Evolutionary conservation across 2,888 invertebrate species (phyloP).

Genomic region (Sturmia bella): DNA sequence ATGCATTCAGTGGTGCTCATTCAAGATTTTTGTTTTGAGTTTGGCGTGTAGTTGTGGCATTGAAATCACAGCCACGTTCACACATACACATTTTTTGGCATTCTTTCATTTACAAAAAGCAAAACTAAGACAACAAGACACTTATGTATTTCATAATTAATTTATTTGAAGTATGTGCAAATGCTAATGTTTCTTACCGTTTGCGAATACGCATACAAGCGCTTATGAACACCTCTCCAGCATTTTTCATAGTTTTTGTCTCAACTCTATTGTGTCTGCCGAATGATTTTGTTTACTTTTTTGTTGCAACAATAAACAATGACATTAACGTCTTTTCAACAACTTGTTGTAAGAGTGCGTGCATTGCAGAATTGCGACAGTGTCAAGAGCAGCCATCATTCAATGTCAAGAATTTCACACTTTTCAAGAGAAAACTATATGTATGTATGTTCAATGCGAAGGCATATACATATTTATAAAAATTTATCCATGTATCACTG

Average conservation of each 20-base stretch:
- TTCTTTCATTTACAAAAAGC: not conserved
- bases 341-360: not conserved
- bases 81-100: not conserved
- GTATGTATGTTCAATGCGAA: too few species aligned
- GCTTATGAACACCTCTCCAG: not conserved
- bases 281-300: constrained; percentile 28
- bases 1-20: not conserved
- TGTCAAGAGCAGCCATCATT: constrained; percentile 52
- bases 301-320: constrained; percentile 47
- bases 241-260: constrained; percentile 17
- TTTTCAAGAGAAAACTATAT: constrained; percentile 15
- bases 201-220: constrained; percentile 38
- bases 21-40: not conserved
- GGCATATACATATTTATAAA: too few species aligned
- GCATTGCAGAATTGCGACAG: constrained; percentile 12
- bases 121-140: not conserved
- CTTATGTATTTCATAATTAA: constrained; percentile 14
- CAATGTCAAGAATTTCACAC: constrained; percentile 53
- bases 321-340: constrained; percentile 40
- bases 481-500: too few species aligned
- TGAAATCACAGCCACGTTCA: constrained; percentile 19
- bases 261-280: constrained; percentile 8
- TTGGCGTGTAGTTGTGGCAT: not conserved
- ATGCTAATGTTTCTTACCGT: constrained; percentile 6
- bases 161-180: constrained; percentile 16